phyloP scores from a whole-genome alignment of 30 jellyfish, hydroid and myxozoan genomes.

The Turritopsis dohrnii region DNA sequence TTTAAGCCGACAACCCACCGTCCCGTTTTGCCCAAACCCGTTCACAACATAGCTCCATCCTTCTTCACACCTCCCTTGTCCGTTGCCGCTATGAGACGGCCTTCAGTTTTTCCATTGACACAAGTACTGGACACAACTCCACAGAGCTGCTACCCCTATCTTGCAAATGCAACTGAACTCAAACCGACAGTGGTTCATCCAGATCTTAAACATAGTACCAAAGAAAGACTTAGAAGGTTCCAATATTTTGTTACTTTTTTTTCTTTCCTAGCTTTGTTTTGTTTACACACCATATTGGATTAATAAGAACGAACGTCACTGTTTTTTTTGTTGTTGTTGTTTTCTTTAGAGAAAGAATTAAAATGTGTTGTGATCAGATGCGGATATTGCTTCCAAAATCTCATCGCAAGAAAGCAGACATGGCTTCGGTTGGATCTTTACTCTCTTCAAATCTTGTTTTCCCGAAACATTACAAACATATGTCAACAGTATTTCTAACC shows the following conservation, averaged over 20 bases:
- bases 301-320: too few relatives aligned
- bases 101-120: background rate
- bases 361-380: constrained; percentile 75
- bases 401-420: constrained; percentile 51
- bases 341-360: constrained; percentile 58
- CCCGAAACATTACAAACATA: too few relatives aligned
- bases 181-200: too few relatives aligned
- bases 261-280: too few relatives aligned
- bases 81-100: background rate
- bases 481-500: background rate
- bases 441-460: background rate
- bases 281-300: too few relatives aligned
- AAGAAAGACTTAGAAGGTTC: constrained; percentile 80
- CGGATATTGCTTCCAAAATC: constrained; percentile 59
- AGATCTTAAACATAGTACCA: constrained; percentile 60
- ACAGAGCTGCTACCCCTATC: constrained; percentile 46
- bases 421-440: constrained; percentile 70
- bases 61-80: background rate
- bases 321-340: background rate
- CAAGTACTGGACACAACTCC: constrained; percentile 69
- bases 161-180: constrained; percentile 61
- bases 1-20: constrained; percentile 6
- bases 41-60: background rate
- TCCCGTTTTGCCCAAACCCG: constrained; percentile 4
- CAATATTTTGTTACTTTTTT: background rate